These are phyloP conservation scores for Linnaemya tessellans DNA, from an alignment of 2,888 invertebrate genomes.

Conservation along the genomic window DNA sequence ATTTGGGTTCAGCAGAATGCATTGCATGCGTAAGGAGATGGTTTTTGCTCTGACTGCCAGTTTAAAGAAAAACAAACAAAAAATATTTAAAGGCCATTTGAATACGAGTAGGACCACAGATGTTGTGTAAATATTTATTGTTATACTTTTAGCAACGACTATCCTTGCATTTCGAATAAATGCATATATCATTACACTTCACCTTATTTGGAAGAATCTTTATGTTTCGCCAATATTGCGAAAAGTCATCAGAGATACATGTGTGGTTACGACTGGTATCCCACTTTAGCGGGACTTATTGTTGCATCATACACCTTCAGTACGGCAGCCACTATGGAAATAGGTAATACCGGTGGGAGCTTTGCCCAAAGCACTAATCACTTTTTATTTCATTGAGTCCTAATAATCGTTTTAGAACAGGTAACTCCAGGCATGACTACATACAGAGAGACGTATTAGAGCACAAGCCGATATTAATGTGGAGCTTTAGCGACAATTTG, in stretches of 20 bases:
- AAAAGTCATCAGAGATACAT: conserved; percentile 88
- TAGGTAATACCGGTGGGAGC: conserved; percentile 59
- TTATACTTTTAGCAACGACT: conserved; percentile 79
- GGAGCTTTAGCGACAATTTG: conserved; percentile 89
- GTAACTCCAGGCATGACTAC: conserved; percentile 81
- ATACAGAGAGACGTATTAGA: conserved; percentile 86
- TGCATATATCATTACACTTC: conserved; percentile 78
- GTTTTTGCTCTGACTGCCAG: no score
- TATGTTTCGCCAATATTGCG: conserved; percentile 87
- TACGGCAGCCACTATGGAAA: conserved; percentile 82
- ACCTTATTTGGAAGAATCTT: conserved; percentile 82
- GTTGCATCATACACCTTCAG: conserved; percentile 87
- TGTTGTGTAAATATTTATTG: neutral
- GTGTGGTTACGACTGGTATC: conserved; percentile 88
- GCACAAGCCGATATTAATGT: conserved; percentile 88
- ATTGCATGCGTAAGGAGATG: no score
- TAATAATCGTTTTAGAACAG: conserved; percentile 52
- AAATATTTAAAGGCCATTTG: no score
- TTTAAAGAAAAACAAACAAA: no score
- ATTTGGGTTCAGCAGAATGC: no score
- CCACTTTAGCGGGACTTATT: conserved; percentile 87
- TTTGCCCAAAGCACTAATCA: neutral
- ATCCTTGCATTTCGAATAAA: conserved; percentile 78
- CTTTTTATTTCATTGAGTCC: neutral
- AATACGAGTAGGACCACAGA: no score